Evolutionary conservation across 2,797 vertebrate genomes (phyloP).

Genomic region (Halcyon leucocephala): DNA sequence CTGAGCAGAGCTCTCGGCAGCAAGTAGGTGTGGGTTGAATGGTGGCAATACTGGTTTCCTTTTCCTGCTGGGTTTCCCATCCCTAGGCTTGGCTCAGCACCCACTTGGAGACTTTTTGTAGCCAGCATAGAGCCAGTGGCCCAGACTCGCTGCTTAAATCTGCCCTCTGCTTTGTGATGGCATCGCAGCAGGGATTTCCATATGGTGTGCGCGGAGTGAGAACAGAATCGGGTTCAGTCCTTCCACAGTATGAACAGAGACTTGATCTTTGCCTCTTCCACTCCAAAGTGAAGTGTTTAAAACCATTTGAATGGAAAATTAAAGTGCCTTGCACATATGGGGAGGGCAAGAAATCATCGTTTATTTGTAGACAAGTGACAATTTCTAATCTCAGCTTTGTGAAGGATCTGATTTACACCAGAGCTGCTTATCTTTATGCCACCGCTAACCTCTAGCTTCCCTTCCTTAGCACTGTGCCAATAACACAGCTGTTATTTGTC

Average conservation of each 20-base stretch:
- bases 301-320: slow-evolving; percentile 11
- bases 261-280: not conserved
- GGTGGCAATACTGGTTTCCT: fast-evolving
- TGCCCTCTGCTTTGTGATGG: not conserved
- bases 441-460: slow-evolving; percentile 47
- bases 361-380: slow-evolving; percentile 19
- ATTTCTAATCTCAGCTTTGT: slow-evolving; percentile 42
- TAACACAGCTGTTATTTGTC: slow-evolving; percentile 69
- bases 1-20: not conserved
- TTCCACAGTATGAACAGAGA: not conserved
- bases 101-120: not conserved
- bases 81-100: not conserved
- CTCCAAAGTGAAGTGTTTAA: not conserved
- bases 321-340: not conserved
- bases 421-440: slow-evolving; percentile 39
- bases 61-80: not conserved
- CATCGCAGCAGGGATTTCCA: fast-evolving
- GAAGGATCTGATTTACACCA: slow-evolving; percentile 56
- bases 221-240: not conserved
- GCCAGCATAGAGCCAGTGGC: fast-evolving
- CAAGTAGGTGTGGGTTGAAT: not conserved
- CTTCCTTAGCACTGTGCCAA: slow-evolving; percentile 39
- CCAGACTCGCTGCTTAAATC: not conserved
- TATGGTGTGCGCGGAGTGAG: not conserved
- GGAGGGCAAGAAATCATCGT: slow-evolving; percentile 29